Percentiles rank a stretch among this genome's conserved stretches.
These are phyloP conservation scores for Pseudomyrmex dendroicus DNA, from an alignment of 1,140 invertebrate species.

Conservation along the genomic window DNA sequence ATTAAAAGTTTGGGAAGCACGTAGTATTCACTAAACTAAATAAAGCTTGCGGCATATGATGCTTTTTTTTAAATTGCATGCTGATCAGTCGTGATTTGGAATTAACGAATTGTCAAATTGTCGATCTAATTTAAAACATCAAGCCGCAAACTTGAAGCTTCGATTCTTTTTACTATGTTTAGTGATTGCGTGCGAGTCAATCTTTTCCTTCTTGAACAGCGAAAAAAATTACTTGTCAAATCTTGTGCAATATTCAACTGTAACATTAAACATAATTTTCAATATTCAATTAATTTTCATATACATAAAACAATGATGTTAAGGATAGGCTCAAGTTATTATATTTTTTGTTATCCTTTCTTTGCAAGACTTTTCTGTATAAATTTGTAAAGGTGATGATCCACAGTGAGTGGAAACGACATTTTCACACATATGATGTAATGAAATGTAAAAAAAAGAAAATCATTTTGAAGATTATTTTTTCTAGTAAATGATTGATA, in stretches of 20 bases:
- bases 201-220: not conserved
- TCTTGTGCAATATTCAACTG: slow-evolving; percentile 40
- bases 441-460: not conserved
- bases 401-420: not conserved
- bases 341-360: slow-evolving; percentile 31
- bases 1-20: not conserved
- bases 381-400: slow-evolving; percentile 14
- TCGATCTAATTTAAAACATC: no score
- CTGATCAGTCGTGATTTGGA: no score
- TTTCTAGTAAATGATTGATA: no score
- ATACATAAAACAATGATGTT: not conserved
- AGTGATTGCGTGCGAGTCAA: not conserved
- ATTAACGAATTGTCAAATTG: no score
- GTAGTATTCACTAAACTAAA: not conserved
- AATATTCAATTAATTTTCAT: slow-evolving; percentile 53
- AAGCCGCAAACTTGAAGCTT: no score
- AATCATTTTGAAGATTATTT: not conserved
- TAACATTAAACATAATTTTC: slow-evolving; percentile 84
- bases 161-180: not conserved
- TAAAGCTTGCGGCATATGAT: not conserved
- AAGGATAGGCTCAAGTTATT: slow-evolving; percentile 3
- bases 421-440: not conserved
- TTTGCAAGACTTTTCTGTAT: slow-evolving; percentile 4
- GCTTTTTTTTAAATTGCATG: not conserved
- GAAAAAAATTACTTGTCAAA: slow-evolving; percentile 46